These are phyloP conservation scores for Phyllotreta striolata DNA, from an alignment of 2,888 invertebrate genomes.

Conservation along the genomic window DNA sequence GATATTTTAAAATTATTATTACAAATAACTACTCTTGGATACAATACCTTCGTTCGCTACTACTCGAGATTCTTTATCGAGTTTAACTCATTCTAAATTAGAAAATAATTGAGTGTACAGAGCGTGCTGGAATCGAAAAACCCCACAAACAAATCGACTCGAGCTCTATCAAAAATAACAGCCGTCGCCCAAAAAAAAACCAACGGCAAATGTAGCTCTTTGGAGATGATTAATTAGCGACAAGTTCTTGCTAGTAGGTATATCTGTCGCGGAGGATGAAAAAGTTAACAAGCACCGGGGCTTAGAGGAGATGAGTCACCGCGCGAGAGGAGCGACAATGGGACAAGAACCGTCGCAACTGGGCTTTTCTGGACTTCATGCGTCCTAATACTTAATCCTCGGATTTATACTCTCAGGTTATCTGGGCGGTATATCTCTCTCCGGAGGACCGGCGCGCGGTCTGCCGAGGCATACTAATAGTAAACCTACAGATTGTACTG, in stretches of 20 bases:
- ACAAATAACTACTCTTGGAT: not conserved
- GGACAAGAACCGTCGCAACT: conserved; percentile 60
- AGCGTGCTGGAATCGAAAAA: too few species aligned
- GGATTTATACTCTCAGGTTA: conserved; percentile 62
- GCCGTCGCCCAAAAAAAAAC: not conserved
- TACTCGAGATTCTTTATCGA: too few species aligned
- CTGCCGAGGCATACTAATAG: conserved; percentile 61
- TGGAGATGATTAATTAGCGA: too few species aligned
- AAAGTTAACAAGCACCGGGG: conserved; percentile 29
- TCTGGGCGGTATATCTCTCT: conserved; percentile 61
- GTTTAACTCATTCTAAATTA: too few species aligned
- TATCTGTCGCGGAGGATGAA: conserved; percentile 7
- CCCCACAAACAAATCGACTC: too few species aligned
- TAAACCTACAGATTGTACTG: conserved; percentile 61
- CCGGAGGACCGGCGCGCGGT: conserved; percentile 55
- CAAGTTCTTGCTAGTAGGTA: not conserved
- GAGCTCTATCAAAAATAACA: not conserved
- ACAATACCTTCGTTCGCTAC: not conserved
- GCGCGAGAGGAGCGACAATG: conserved; percentile 31
- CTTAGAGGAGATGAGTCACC: conserved; percentile 27
- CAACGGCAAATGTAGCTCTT: too few species aligned
- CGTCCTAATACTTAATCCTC: conserved; percentile 56
- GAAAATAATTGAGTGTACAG: too few species aligned
- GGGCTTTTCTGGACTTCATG: conserved; percentile 52
- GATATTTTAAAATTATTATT: too few species aligned